A percentile compares a stretch with the other conserved stretches of the same genome.
Evolutionary conservation across 2,888 invertebrate genomes (phyloP).

Genomic region (Neuroscelio doddi): DNA sequence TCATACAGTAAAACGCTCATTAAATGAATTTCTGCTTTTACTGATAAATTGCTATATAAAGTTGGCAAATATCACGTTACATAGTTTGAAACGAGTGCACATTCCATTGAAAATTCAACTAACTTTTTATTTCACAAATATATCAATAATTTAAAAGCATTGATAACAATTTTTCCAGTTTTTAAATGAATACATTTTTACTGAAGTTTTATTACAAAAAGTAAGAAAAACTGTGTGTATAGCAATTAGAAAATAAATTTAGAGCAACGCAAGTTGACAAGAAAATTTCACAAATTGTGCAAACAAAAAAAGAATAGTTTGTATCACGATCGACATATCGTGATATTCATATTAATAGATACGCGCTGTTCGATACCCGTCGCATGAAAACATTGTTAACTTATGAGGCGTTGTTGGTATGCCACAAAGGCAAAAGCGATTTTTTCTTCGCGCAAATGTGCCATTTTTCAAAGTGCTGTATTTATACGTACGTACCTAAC

Average conservation of each 20-base stretch:
- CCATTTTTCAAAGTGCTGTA: constrained; percentile 50
- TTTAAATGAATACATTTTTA: no score
- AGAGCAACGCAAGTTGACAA: background rate
- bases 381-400: constrained; percentile 9
- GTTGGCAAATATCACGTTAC: no score
- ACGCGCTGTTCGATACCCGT: constrained; percentile 7
- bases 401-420: constrained; percentile 3
- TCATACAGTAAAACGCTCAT: no score
- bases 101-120: no score
- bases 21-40: no score
- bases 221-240: no score
- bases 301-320: background rate
- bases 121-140: no score
- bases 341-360: background rate
- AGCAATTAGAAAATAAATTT: background rate
- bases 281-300: background rate
- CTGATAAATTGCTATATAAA: no score
- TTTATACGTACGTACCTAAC: constrained; percentile 42
- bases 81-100: no score
- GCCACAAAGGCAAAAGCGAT: constrained; percentile 13
- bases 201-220: no score
- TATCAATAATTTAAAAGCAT: no score
- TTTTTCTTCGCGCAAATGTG: constrained; percentile 44
- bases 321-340: background rate
- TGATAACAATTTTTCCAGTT: no score